Base-by-base conservation (phyloP, 2,888 invertebrate species). In the Dynastes hyllus region DNA sequence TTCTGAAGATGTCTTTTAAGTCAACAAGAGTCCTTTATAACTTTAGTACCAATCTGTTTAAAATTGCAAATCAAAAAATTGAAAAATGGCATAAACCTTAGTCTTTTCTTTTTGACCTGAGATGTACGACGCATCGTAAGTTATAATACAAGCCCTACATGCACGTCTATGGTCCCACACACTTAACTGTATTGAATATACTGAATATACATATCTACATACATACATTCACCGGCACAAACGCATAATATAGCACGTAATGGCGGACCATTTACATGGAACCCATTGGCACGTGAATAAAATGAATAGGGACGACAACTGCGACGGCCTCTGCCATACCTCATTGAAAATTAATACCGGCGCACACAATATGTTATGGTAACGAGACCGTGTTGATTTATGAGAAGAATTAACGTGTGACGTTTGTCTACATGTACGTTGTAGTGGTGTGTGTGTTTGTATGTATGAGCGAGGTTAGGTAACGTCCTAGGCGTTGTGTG, bases 291-390 rank as follows among this genome's bases (percentile, higher is more conserved):
- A 73, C 73, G 73, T 73, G 55, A 58, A 73, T 73, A 58, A 73
- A 73, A 73, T 73, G 73, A 58, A 73, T 73, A 58, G 73, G 58
- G 58, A 73, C 55, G 73, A 73, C 73, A 73, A 73, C 58, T 53
- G 37, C 58, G 55, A 22, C 73, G 29, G 58, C 37, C 55, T 40
- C 37, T 5, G 73, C 40, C 32, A 73, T 73, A 73, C 53, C 73
- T 73, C 73, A 73, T 73, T 58, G 73, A 73, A 73, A 73, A 73
- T 73, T 73, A 73, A 73, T 73, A 73, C 73, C 16, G 73, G 40
- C 73, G 58, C 73, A 61, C 40, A 40, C 73, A 58, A 73, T 73
- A 58, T 58, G 58, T 58, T 73, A 73, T 58, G 58, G 73, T 58
- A 73, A 73, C 73, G 73, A 45, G 73, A 32, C 16, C 73, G 58